Percentiles rank a stretch among this genome's conserved stretches.
phyloP scores from a whole-genome alignment of 1,140 invertebrate species.

The Wiebesia pumilae region DNA sequence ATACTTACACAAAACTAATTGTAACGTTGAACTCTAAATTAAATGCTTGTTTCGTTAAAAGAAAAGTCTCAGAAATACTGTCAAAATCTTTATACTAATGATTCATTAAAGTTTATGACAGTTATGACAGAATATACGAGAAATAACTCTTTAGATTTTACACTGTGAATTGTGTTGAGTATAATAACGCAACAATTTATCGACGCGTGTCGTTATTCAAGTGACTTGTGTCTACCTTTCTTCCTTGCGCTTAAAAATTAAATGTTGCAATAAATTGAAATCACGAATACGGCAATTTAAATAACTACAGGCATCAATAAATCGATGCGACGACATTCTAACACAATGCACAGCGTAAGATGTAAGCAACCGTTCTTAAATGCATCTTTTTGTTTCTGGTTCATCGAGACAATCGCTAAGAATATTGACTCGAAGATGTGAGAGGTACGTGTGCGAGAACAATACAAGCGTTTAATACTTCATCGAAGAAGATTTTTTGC shows the following conservation, averaged over 20 bases:
- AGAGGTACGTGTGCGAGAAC: neutral
- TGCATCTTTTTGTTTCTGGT: neutral
- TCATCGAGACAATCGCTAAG: neutral
- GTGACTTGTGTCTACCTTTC: neutral
- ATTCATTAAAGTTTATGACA: neutral
- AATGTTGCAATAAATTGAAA: neutral
- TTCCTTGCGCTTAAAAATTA: neutral
- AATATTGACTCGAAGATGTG: neutral
- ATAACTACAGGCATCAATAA: neutral
- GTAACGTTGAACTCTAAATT: neutral
- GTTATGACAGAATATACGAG: neutral
- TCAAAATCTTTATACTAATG: neutral
- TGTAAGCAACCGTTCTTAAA: neutral
- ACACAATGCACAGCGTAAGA: neutral
- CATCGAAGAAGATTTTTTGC: neutral
- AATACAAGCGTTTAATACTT: conserved; percentile 4
- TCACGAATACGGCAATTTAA: neutral
- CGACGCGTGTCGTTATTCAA: neutral
- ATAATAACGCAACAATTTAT: conserved; percentile 10
- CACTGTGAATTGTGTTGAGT: neutral
- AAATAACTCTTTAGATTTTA: neutral
- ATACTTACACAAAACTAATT: conserved; percentile 6
- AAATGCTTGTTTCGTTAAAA: neutral
- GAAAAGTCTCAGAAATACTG: neutral
- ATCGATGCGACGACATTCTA: neutral